Evolutionary conservation across 2,888 invertebrate species (phyloP).

Genomic region (Villa cingulata): DNA sequence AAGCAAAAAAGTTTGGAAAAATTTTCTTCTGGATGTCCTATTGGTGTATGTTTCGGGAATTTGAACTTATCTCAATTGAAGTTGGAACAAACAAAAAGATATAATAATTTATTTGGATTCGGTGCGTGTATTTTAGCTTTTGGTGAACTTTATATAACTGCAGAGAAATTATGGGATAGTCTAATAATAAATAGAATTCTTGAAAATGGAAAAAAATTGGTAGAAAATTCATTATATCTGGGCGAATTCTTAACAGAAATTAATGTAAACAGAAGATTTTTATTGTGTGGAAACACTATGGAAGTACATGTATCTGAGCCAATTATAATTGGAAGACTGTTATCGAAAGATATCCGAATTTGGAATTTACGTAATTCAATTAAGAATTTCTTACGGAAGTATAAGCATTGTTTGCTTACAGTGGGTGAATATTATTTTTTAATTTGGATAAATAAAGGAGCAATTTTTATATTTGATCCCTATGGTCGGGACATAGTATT

Average conservation of each 20-base stretch:
- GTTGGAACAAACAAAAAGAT: slow-evolving; percentile 9
- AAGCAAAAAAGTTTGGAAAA: neutral
- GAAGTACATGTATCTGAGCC: slow-evolving; percentile 21
- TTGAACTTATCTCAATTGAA: neutral
- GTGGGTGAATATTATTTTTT: slow-evolving; percentile 23
- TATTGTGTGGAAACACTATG: slow-evolving; percentile 23
- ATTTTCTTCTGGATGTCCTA: neutral
- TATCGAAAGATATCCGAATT: neutral
- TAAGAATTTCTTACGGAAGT: slow-evolving; percentile 20
- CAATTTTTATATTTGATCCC: slow-evolving; percentile 28
- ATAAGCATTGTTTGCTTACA: slow-evolving; percentile 21
- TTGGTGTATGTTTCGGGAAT: neutral
- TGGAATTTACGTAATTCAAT: slow-evolving; percentile 1
- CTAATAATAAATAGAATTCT: slow-evolving; percentile 23
- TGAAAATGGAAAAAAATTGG: slow-evolving; percentile 24
- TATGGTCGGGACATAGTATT: slow-evolving; percentile 23
- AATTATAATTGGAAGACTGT: slow-evolving; percentile 13
- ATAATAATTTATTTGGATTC: slow-evolving; percentile 19
- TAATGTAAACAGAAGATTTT: slow-evolving; percentile 22
- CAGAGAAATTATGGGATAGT: slow-evolving; percentile 24
- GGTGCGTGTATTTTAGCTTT: slow-evolving; percentile 26
- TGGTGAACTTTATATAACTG: slow-evolving; percentile 25
- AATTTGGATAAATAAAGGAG: slow-evolving; percentile 25
- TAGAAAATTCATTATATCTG: slow-evolving; percentile 11
- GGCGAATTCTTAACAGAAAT: slow-evolving; percentile 16